phyloP scores from a whole-genome alignment of 2,797 vertebrate genomes.

The Oceanodroma leucorhoa region DNA sequence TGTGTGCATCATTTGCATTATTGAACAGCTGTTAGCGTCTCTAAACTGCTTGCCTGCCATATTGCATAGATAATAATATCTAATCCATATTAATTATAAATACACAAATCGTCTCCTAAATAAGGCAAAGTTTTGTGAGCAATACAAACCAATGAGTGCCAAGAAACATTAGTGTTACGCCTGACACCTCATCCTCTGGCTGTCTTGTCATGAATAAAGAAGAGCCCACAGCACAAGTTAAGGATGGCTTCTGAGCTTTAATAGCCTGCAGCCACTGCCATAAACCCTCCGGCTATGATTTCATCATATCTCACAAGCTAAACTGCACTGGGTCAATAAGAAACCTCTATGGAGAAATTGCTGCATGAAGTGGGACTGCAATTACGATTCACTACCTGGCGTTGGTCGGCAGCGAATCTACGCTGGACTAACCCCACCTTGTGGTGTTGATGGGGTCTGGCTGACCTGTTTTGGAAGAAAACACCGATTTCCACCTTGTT shows the following conservation, averaged over 20 bases:
- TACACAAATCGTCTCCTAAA: constrained; percentile 69
- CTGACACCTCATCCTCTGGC: constrained; percentile 60
- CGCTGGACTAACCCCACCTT: constrained; percentile 64
- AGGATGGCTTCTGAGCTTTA: constrained; percentile 38
- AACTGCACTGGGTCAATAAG: not conserved
- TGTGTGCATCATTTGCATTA: constrained; percentile 72
- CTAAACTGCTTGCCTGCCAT: constrained; percentile 68
- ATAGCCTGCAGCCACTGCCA: constrained; percentile 61
- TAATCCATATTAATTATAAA: constrained; percentile 80
- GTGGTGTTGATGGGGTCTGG: constrained; percentile 17
- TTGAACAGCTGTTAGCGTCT: constrained; percentile 70
- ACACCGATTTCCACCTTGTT: not conserved
- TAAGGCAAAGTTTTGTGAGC: constrained; percentile 53
- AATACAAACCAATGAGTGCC: constrained; percentile 57
- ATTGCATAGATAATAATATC: constrained; percentile 73
- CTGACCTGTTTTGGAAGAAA: not conserved
- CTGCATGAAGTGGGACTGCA: not conserved
- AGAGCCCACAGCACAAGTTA: constrained; percentile 7
- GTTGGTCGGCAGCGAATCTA: not conserved
- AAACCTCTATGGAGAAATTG: not conserved
- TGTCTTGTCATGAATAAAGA: constrained; percentile 43
- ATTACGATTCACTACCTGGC: not conserved
- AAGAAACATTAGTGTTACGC: constrained; percentile 63
- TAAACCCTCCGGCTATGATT: constrained; percentile 47
- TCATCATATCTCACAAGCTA: constrained; percentile 34